Base-by-base conservation (phyloP, 2,113 vertebrate species). In the Rana temporaria region DNA sequence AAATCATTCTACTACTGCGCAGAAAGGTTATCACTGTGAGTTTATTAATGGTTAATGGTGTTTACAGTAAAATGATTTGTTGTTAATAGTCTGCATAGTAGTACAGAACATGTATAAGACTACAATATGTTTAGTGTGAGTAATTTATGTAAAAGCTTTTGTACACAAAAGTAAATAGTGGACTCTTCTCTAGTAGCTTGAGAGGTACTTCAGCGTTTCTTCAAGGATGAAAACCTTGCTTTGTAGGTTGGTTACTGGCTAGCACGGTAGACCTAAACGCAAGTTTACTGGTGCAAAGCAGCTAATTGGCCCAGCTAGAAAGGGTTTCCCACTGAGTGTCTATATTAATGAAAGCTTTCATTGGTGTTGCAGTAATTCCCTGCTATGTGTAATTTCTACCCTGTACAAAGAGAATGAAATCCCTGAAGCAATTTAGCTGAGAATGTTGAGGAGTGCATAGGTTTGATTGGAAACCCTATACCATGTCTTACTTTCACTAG, bases 381-480 rank as follows among this genome's bases (percentile, higher is more conserved):
- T 53, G 17, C 30, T 26, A 71, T 34, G 30, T 26, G 38, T 20
- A 71, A 15, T 34, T 71, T 80, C n/a, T 62, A 32, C 20, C 22
- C 30, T 68, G 24, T 32, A 70, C 34, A 60, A 59, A 79, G 53
- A 48, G 24, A 71, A 53, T 70, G n/a, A 80, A 72, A 81, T 81
- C 68, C 57, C 68, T 32, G 12, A 81, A 72, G 56, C 57, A 71
- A 71, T 81, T 81, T 81, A 53, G 17, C 22, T 32, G 5, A 26
- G 42, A 64, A 72, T 72, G 57, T 22, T 64, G 38, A 72, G 48
- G 72, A 63, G 68, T 72, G 34, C 34, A 81, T 72, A 53, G 17
- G 32, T 81, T 64, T 72, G 24, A 72, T 52, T 71, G 38, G 38
- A 65, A 72, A 81, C 24, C 42, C 55, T 55, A 62, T 81, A 73